Evolutionary conservation across 2,888 invertebrate genomes (phyloP).

Genomic region (Acanthosepion lycidas): DNA sequence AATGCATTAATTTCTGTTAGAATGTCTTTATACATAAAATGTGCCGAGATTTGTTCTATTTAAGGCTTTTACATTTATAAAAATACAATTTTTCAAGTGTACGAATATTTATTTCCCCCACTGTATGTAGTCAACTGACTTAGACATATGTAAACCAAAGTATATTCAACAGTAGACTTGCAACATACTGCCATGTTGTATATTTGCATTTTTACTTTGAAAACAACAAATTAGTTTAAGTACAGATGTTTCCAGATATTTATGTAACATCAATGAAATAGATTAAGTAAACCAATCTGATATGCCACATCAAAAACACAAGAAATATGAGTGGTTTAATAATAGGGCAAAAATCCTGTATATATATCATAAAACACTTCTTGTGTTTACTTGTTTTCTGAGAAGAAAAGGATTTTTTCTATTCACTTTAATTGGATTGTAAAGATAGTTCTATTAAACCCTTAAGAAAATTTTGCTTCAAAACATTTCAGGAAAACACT

Average conservation of each 20-base stretch:
- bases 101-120: no score
- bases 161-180: neutral
- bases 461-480: neutral
- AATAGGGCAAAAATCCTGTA: neutral
- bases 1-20: no score
- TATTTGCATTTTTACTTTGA: neutral
- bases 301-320: neutral
- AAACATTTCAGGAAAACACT: neutral
- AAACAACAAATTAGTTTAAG: neutral
- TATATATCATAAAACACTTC: neutral
- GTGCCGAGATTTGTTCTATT: no score
- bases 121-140: no score
- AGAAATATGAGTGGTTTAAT: neutral
- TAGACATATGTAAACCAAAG: neutral
- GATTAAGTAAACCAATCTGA: neutral
- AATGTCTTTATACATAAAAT: no score
- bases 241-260: neutral
- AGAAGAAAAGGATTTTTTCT: neutral
- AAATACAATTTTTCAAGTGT: no score
- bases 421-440: constrained; percentile 8
- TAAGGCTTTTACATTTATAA: no score
- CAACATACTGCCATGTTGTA: neutral
- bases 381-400: constrained; percentile 18
- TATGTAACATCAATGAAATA: neutral
- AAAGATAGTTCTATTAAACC: neutral